Percentiles rank a stretch among this genome's conserved stretches.
phyloP scores from a whole-genome alignment of 2,888 invertebrate genomes.

The Catocala sponsa region DNA sequence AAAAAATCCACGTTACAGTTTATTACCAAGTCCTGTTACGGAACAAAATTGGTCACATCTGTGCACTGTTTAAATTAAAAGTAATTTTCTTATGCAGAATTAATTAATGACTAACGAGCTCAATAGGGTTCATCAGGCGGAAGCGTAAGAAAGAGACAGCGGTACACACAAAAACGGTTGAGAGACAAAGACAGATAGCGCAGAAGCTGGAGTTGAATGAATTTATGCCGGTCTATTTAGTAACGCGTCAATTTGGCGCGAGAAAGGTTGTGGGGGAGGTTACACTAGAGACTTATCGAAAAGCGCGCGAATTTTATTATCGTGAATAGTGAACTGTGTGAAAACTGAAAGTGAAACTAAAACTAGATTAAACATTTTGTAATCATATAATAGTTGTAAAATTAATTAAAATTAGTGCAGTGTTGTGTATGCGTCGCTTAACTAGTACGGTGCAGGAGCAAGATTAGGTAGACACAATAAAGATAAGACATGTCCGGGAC shows the following conservation, averaged over 20 bases:
- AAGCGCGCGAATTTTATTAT: slow-evolving; percentile 71
- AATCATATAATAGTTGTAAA: slow-evolving; percentile 8
- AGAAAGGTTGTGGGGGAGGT: slow-evolving; percentile 74
- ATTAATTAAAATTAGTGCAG: slow-evolving; percentile 19
- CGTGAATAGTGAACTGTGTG: slow-evolving; percentile 49
- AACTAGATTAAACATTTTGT: slow-evolving; percentile 19
- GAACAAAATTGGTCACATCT: slow-evolving; percentile 74
- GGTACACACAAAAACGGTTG: slow-evolving; percentile 39
- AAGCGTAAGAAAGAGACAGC: slow-evolving; percentile 71
- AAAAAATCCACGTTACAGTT: slow-evolving; percentile 29
- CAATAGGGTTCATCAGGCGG: slow-evolving; percentile 87
- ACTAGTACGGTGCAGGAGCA: slow-evolving; percentile 28
- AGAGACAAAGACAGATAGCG: slow-evolving; percentile 60
- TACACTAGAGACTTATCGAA: slow-evolving; percentile 49
- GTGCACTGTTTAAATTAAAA: slow-evolving; percentile 86
- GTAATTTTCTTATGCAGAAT: slow-evolving; percentile 88
- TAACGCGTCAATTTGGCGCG: slow-evolving; percentile 86
- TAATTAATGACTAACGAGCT: slow-evolving; percentile 88
- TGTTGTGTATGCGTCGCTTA: slow-evolving; percentile 25
- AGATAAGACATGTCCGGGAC: slow-evolving; percentile 75
- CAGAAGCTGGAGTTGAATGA: slow-evolving; percentile 85
- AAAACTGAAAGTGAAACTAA: slow-evolving; percentile 30
- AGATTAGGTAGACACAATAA: slow-evolving; percentile 58
- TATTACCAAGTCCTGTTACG: slow-evolving; percentile 41
- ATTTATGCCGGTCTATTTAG: slow-evolving; percentile 87